Conservation (phyloP, 2,113 vertebrate species). For the Centropus bengalensis region DNA sequence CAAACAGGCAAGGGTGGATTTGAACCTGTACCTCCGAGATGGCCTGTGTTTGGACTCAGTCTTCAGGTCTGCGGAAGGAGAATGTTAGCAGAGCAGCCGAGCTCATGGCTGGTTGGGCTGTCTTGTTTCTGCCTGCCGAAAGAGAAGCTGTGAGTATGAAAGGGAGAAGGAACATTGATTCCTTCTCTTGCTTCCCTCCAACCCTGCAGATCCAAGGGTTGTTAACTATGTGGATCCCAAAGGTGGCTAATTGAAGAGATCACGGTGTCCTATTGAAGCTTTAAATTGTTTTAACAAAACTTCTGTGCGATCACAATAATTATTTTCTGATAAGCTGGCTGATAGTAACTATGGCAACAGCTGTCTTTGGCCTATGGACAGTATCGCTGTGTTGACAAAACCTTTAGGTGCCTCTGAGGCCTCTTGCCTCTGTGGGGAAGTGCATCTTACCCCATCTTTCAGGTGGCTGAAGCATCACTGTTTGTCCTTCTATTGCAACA, state of each 20-base stretch:
- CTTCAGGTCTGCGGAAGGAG: constrained; percentile 33
- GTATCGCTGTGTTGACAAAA: constrained; percentile 75
- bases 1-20: background rate
- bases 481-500: background rate
- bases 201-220: constrained; percentile 55
- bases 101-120: constrained; percentile 50
- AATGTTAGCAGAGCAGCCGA: constrained; percentile 44
- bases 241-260: constrained; percentile 69
- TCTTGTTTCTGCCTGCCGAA: constrained; percentile 67
- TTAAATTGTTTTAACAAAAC: constrained; percentile 72
- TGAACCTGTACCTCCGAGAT: constrained; percentile 42
- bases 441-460: constrained; percentile 30
- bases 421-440: constrained; percentile 64
- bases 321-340: constrained; percentile 79
- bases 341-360: constrained; percentile 85
- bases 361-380: constrained; percentile 79
- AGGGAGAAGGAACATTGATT: constrained; percentile 76
- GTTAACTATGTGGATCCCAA: constrained; percentile 69
- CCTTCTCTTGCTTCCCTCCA: constrained; percentile 9
- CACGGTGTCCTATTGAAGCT: constrained; percentile 21
- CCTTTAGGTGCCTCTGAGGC: constrained; percentile 71
- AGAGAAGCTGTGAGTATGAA: constrained; percentile 74
- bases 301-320: constrained; percentile 77
- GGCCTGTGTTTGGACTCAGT: constrained; percentile 45
- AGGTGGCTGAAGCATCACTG: constrained; percentile 58